Evolutionary conservation across 2,888 invertebrate genomes (phyloP).

Genomic region (Eulithis prunata): DNA sequence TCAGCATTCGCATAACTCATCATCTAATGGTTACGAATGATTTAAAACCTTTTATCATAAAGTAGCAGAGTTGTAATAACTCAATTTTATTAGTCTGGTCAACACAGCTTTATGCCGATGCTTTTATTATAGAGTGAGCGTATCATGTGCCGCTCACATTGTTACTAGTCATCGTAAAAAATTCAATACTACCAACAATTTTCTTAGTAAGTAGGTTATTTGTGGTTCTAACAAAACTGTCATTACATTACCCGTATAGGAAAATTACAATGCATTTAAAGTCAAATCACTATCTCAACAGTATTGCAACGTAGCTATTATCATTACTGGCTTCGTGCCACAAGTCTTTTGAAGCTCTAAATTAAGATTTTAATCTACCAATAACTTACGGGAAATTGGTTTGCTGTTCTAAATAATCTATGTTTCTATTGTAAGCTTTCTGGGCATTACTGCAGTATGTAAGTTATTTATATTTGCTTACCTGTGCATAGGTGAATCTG

Average conservation of each 20-base stretch:
- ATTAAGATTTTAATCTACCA: constrained; percentile 54
- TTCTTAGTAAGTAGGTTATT: constrained; percentile 55
- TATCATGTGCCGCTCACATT: constrained; percentile 64
- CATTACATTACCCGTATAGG: constrained; percentile 63
- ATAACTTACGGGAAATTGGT: constrained; percentile 40
- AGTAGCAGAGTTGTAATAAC: constrained; percentile 80
- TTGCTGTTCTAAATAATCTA: constrained; percentile 44
- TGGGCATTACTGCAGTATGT: constrained; percentile 37
- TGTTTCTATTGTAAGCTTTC: constrained; percentile 48
- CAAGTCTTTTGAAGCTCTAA: constrained; percentile 56
- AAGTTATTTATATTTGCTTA: constrained; percentile 54
- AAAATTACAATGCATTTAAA: constrained; percentile 73
- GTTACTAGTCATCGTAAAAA: constrained; percentile 61
- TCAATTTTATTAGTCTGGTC: constrained; percentile 82
- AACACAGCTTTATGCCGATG: constrained; percentile 74
- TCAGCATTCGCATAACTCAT: constrained; percentile 79
- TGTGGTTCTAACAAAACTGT: constrained; percentile 64
- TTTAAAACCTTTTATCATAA: constrained; percentile 83
- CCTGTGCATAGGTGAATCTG: constrained; percentile 94
- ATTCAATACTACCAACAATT: constrained; percentile 61
- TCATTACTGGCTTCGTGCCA: constrained; percentile 73
- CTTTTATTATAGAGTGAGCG: constrained; percentile 70
- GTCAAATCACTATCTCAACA: constrained; percentile 71
- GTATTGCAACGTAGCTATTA: constrained; percentile 63
- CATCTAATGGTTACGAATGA: constrained; percentile 82